phyloP scores from a whole-genome alignment of 2,113 vertebrate genomes.

The Embiotoca jacksoni region DNA sequence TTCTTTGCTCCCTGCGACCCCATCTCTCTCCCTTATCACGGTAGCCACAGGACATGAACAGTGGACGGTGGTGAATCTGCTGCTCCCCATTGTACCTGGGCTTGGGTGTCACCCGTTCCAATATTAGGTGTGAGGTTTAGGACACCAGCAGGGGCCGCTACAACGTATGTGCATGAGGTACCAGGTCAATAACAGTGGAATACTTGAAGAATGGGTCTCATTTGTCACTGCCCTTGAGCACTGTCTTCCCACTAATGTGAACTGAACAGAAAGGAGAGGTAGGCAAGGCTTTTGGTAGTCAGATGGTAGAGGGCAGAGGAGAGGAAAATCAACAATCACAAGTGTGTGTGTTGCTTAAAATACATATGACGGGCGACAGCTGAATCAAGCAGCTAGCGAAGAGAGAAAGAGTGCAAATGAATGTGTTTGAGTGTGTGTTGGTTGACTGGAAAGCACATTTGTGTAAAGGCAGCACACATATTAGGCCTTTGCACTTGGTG shows the following conservation, averaged over 20 bases:
- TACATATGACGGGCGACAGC: conserved; percentile 28
- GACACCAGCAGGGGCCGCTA: conserved; percentile 74
- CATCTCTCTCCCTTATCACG: conserved; percentile 64
- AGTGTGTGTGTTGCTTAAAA: conserved; percentile 44
- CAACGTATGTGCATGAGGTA: conserved; percentile 44
- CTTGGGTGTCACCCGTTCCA: conserved; percentile 49
- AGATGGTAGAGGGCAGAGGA: conserved; percentile 85
- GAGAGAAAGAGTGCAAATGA: conserved; percentile 25
- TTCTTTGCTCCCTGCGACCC: conserved; percentile 80
- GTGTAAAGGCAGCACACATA: conserved; percentile 31
- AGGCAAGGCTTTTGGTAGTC: conserved; percentile 84
- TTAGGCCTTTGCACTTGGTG: conserved; percentile 31
- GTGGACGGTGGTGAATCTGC: conserved; percentile 52
- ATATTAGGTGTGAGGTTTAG: conserved; percentile 50
- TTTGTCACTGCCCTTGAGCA: conserved; percentile 90
- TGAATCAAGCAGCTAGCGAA: conserved; percentile 44
- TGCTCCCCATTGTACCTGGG: conserved; percentile 47
- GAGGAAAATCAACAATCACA: conserved; percentile 51
- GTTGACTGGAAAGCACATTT: conserved; percentile 49
- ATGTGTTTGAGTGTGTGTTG: conserved; percentile 30
- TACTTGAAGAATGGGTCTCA: conserved; percentile 97
- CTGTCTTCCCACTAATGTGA: conserved; percentile 99
- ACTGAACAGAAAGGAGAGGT: conserved; percentile 83
- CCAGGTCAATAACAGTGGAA: conserved; percentile 77
- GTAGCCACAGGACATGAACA: conserved; percentile 65